phyloP scores from a whole-genome alignment of 2,113 vertebrate genomes.

The Canis aureus region DNA sequence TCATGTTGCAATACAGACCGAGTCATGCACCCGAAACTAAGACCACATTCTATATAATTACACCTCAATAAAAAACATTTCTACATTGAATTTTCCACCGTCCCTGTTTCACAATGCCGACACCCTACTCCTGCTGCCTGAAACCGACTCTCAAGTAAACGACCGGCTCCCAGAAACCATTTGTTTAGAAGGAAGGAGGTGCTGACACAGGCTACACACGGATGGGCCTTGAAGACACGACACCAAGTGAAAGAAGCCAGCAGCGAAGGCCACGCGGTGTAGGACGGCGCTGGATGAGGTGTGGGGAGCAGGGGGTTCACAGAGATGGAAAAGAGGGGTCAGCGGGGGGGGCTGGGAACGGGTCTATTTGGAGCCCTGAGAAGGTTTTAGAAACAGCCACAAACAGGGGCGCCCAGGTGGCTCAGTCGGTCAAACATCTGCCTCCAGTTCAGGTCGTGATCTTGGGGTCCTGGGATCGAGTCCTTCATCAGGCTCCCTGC shows the following conservation, averaged over 20 bases:
- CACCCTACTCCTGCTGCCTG: background rate
- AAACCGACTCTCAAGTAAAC: background rate
- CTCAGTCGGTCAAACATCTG: too few species aligned
- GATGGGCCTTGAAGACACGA: background rate
- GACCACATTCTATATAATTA: background rate
- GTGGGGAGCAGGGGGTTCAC: rapidly evolving
- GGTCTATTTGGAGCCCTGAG: background rate
- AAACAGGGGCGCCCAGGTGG: too few species aligned
- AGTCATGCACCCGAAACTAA: background rate
- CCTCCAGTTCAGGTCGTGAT: too few species aligned
- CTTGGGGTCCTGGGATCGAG: too few species aligned
- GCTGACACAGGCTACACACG: rapidly evolving
- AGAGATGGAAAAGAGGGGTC: background rate
- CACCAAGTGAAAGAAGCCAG: background rate
- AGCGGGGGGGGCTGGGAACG: background rate
- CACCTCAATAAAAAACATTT: background rate
- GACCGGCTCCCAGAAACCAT: background rate
- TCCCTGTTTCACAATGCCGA: background rate
- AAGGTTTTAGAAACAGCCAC: background rate
- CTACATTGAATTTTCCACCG: background rate
- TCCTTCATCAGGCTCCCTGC: too few species aligned
- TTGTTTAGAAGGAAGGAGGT: background rate
- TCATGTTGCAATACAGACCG: background rate
- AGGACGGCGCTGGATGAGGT: rapidly evolving
- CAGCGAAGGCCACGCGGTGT: rapidly evolving